These are phyloP conservation scores for Pogonophryne albipinna DNA, from an alignment of 2,797 vertebrate genomes.

Conservation along the genomic window DNA sequence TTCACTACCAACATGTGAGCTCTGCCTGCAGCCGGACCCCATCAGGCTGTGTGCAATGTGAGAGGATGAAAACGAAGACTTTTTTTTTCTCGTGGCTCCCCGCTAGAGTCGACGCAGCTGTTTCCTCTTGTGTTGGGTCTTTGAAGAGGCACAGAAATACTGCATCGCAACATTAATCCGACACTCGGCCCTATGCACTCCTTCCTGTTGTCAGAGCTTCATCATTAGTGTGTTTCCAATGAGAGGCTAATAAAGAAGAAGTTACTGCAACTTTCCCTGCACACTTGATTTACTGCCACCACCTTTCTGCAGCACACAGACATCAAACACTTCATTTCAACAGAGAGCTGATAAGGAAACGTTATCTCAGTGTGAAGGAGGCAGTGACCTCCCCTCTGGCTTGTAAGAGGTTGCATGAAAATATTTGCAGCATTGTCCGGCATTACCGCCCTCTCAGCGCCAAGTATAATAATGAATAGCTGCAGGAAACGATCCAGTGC, in stretches of 20 bases:
- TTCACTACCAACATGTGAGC: constrained; percentile 40
- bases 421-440: constrained; percentile 55
- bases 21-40: constrained; percentile 6
- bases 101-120: constrained; percentile 80
- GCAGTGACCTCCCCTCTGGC: constrained; percentile 64
- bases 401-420: constrained; percentile 58
- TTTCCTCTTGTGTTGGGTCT: constrained; percentile 80
- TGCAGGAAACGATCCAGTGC: not conserved
- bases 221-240: constrained; percentile 55
- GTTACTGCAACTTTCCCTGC: constrained; percentile 70
- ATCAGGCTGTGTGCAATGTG: not conserved
- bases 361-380: constrained; percentile 72
- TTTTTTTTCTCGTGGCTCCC: constrained; percentile 20
- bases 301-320: constrained; percentile 57
- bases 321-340: constrained; percentile 73
- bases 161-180: constrained; percentile 81
- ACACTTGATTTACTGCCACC: constrained; percentile 69
- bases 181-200: constrained; percentile 81
- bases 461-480: constrained; percentile 52
- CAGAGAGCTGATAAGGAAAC: constrained; percentile 70
- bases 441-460: constrained; percentile 45
- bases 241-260: constrained; percentile 69
- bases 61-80: constrained; percentile 31
- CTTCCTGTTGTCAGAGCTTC: constrained; percentile 85
- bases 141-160: constrained; percentile 84